Evolutionary conservation across 2,113 vertebrate species (phyloP).

Genomic region (Carettochelys insculpta): DNA sequence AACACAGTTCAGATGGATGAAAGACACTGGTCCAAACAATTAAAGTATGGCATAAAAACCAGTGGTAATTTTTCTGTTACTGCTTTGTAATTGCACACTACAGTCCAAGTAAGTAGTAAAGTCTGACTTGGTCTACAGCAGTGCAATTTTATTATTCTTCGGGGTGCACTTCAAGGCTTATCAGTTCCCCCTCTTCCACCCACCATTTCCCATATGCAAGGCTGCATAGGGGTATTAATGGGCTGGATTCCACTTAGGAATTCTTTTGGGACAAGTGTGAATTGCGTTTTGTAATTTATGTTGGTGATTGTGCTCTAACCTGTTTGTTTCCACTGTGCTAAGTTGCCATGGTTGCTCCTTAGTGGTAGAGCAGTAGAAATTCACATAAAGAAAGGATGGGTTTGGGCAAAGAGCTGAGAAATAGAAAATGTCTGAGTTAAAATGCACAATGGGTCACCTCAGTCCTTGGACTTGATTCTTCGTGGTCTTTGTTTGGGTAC

Average conservation of each 20-base stretch:
- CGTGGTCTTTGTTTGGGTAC: background rate
- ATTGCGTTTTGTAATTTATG: background rate
- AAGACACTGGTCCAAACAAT: background rate
- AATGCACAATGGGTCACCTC: background rate
- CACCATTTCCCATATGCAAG: background rate
- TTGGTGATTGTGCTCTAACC: background rate
- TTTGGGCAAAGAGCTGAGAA: background rate
- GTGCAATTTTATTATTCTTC: background rate
- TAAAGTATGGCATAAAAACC: background rate
- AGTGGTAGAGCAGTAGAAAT: background rate
- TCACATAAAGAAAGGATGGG: background rate
- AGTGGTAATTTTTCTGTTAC: background rate
- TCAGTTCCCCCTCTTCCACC: background rate
- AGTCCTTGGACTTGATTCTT: background rate
- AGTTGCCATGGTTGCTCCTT: background rate
- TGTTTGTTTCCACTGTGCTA: background rate
- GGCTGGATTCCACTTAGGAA: background rate
- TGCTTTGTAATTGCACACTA: background rate
- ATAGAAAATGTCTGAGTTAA: background rate
- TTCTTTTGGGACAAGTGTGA: background rate
- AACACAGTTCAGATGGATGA: background rate
- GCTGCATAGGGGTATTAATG: background rate
- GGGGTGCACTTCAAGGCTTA: background rate
- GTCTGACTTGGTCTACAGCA: background rate
- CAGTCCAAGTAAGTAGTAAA: background rate